Conservation (phyloP, 2,797 vertebrate species). For the Lophius americanus region DNA sequence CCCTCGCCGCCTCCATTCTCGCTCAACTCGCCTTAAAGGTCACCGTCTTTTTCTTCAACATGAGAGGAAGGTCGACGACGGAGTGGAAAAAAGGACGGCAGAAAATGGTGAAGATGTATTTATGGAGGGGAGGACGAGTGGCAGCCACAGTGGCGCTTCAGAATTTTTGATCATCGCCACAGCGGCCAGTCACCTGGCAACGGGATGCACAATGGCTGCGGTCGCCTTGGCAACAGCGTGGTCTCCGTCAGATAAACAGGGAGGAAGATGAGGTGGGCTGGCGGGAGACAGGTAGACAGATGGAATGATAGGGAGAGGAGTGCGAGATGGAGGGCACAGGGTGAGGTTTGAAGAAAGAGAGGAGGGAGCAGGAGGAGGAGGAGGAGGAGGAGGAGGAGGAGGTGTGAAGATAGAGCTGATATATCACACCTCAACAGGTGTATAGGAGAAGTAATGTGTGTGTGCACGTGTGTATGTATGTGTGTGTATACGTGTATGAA, state of each 20-base stretch:
- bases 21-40: constrained; percentile 73
- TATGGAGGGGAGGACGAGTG: constrained; percentile 53
- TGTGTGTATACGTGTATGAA: constrained; percentile 14
- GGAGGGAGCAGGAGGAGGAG: constrained; percentile 35
- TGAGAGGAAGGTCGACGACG: constrained; percentile 44
- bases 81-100: constrained; percentile 28
- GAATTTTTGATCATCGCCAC: constrained; percentile 82
- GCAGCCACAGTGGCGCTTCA: constrained; percentile 52
- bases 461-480: constrained; percentile 9
- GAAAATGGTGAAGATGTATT: constrained; percentile 75
- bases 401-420: constrained; percentile 59
- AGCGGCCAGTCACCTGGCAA: constrained; percentile 85
- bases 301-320: constrained; percentile 67
- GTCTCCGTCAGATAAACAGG: constrained; percentile 53
- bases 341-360: constrained; percentile 35
- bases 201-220: constrained; percentile 83
- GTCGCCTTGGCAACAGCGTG: constrained; percentile 83
- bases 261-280: constrained; percentile 53
- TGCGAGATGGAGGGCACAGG: constrained; percentile 61
- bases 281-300: constrained; percentile 70
- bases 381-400: constrained; percentile 59
- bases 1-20: constrained; percentile 57
- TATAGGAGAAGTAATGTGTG: constrained; percentile 39
- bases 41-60: constrained; percentile 59
- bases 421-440: constrained; percentile 80